phyloP scores from a whole-genome alignment of 2,797 vertebrate species.

The Mallotus villosus region DNA sequence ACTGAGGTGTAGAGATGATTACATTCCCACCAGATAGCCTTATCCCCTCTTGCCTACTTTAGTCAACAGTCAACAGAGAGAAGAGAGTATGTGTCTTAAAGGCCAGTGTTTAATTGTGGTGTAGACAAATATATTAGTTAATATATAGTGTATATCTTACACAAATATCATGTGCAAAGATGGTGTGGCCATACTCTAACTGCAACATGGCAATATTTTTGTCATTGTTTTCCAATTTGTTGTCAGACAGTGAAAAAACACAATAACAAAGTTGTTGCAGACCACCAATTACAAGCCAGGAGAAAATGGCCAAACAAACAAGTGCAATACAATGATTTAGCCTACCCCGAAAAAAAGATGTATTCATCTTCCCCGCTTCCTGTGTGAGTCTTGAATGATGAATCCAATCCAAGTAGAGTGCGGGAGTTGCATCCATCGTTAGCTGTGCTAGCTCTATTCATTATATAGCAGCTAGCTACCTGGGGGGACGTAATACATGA shows the following conservation, averaged over 20 bases:
- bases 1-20: constrained; percentile 66
- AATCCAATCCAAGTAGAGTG: constrained; percentile 40
- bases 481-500: constrained; percentile 59
- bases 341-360: constrained; percentile 27
- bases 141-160: neutral
- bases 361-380: constrained; percentile 35
- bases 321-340: constrained; percentile 3
- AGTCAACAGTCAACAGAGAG: constrained; percentile 36
- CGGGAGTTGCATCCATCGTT: constrained; percentile 43
- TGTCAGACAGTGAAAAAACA: too few relatives aligned
- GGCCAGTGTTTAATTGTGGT: constrained; percentile 37
- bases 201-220: too few relatives aligned
- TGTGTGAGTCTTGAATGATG: constrained; percentile 53
- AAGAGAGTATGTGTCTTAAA: constrained; percentile 41
- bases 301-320: too few relatives aligned
- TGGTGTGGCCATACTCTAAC: too few relatives aligned
- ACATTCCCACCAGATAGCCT: constrained; percentile 62
- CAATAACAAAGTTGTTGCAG: too few relatives aligned
- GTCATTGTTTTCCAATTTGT: neutral
- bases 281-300: too few relatives aligned
- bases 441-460: constrained; percentile 46
- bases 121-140: neutral
- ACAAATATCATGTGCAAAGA: too few relatives aligned
- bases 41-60: constrained; percentile 50
- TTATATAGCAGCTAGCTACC: constrained; percentile 57